Evolutionary conservation across 1,140 invertebrate genomes (phyloP).

Genomic region (honey bee (Apis mellifera)): DNA sequence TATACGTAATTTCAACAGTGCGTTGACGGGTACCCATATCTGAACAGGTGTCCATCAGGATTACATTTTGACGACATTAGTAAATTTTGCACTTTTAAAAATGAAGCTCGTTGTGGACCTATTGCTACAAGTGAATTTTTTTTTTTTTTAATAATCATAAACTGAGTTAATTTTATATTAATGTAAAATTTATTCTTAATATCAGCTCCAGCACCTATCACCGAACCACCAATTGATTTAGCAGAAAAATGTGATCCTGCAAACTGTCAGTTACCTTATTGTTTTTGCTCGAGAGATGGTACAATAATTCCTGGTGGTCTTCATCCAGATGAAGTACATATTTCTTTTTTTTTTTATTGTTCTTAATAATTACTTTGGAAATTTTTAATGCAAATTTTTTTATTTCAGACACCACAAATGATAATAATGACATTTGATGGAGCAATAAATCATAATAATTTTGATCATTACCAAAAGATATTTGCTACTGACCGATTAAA

Average conservation of each 20-base stretch:
- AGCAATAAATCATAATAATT: constrained; percentile 95
- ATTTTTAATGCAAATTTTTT: constrained; percentile 6
- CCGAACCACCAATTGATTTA: constrained; percentile 89
- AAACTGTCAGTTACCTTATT: constrained; percentile 92
- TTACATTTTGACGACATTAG: constrained; percentile 94
- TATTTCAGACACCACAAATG: constrained; percentile 94
- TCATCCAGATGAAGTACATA: constrained; percentile 88
- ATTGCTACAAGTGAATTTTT: constrained; percentile 89
- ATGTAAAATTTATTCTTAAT: constrained; percentile 39
- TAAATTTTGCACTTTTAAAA: constrained; percentile 95
- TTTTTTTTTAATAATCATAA: background rate
- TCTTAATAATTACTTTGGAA: background rate
- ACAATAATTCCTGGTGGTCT: constrained; percentile 92
- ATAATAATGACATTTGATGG: constrained; percentile 96
- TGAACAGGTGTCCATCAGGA: constrained; percentile 93
- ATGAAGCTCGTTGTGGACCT: constrained; percentile 94
- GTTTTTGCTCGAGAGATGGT: constrained; percentile 96
- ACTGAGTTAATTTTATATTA: background rate
- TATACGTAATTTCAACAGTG: constrained; percentile 83
- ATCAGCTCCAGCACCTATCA: constrained; percentile 89
- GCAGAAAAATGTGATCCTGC: constrained; percentile 89
- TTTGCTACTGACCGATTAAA: constrained; percentile 90
- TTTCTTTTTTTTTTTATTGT: background rate
- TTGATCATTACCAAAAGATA: constrained; percentile 92
- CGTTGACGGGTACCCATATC: constrained; percentile 92